Base-by-base conservation (phyloP, 2,888 invertebrate species). In the Choreutis nemorana region DNA sequence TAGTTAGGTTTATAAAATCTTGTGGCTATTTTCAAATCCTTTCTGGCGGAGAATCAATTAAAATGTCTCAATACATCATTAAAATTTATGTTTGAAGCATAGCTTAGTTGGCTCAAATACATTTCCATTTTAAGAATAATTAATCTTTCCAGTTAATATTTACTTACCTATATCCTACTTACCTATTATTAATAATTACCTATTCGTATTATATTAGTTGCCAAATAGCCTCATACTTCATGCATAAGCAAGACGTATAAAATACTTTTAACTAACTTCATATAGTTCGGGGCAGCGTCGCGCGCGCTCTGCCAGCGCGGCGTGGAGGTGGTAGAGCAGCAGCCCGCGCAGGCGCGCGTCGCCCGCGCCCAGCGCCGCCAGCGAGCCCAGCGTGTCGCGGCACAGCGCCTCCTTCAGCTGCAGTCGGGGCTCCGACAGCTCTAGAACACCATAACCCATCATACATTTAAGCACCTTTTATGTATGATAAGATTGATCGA, bases 341-440 rank as follows among this genome's bases (percentile, higher is more conserved):
- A 71, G 73, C 50, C 75, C 80, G 32, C 73, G 68, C 40, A 77
- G 73, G 62, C 68, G 70, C 44, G 64, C 70, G 65, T 78, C 75
- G 45, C 86, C 87, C 55, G 79, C 78, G 49, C 73, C 67, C 54
- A 88, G 67, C 50, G 65, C 70, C 51, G 82, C 71, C 50, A 84
- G 51, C 42, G 83, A 60, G 41, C 67, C 57, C 51, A 87, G 62
- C 44, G 84, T 65, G 57, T 84, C 83, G 34, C 80, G 67, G 64
- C 86, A 87, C 42, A 83, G 82, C 44, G 55, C 64, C 59, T 81
- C 81, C 61, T 87, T 87, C 51, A 81, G 52, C 35, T 63, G 50
- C 46, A 87, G 62, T 31, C 82, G 80, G 22, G 72, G 66, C 41
- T 81, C 73, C 45, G 83, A 70, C 45, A 87, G 67, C 63, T 84